Percentiles rank a stretch among this genome's conserved stretches.
phyloP scores from a whole-genome alignment of 2,113 vertebrate genomes.

The Spea multiplicata region DNA sequence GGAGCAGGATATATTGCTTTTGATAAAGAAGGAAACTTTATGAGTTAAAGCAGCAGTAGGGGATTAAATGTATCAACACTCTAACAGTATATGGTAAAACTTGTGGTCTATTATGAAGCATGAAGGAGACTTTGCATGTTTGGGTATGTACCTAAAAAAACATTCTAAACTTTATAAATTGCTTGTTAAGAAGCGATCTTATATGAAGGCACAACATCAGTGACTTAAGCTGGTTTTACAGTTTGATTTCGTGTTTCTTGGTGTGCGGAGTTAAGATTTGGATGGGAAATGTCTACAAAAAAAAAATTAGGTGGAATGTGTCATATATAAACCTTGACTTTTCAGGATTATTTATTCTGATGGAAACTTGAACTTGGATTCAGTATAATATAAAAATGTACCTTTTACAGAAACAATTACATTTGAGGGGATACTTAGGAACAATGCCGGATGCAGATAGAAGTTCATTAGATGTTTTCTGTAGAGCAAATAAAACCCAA shows the following conservation, averaged over 20 bases:
- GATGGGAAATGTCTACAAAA: constrained; percentile 37
- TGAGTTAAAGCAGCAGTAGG: constrained; percentile 31
- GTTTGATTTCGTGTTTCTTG: constrained; percentile 33
- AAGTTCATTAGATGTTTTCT: constrained; percentile 28
- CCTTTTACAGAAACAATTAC: background rate
- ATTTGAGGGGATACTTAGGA: background rate
- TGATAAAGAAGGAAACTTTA: constrained; percentile 41
- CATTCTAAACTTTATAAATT: constrained; percentile 42
- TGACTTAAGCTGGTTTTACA: constrained; percentile 28
- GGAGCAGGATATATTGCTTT: constrained; percentile 44
- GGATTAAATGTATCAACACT: constrained; percentile 42
- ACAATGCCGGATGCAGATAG: constrained; percentile 18
- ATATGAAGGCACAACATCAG: constrained; percentile 27
- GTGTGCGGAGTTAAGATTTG: constrained; percentile 30
- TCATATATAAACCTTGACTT: constrained; percentile 33
- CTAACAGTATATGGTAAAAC: constrained; percentile 33
- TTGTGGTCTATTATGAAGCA: constrained; percentile 29
- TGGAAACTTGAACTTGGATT: constrained; percentile 26
- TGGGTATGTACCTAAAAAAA: constrained; percentile 41
- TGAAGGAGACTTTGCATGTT: constrained; percentile 29
- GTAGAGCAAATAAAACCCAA: background rate
- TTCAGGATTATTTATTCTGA: constrained; percentile 32
- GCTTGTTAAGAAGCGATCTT: constrained; percentile 28
- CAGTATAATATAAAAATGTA: constrained; percentile 11
- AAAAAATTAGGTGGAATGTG: constrained; percentile 34